Evolutionary conservation across 2,113 vertebrate genomes (phyloP).

Genomic region (Clarias batrachus): DNA sequence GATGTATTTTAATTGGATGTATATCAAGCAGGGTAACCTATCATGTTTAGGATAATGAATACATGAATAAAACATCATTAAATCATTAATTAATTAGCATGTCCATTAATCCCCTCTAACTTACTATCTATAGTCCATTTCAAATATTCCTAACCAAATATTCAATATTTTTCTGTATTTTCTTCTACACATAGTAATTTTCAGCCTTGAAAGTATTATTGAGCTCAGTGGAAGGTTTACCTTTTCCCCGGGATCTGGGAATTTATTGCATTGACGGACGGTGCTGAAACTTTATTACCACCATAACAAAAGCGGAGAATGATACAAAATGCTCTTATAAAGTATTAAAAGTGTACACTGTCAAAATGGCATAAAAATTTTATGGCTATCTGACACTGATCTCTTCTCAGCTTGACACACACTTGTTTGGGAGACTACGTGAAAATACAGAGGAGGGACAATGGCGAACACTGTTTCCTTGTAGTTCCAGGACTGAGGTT

Average conservation of each 20-base stretch:
- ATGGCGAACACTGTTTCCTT: no score
- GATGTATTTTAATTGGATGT: no score
- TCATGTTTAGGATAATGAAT: no score
- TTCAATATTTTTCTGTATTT: not conserved
- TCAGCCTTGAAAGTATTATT: not conserved
- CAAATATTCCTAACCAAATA: not conserved
- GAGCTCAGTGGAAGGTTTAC: not conserved
- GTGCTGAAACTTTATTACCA: not conserved
- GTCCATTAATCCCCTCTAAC: not conserved
- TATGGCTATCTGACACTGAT: no score
- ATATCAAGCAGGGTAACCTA: no score
- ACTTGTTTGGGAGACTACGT: no score
- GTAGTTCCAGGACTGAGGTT: no score
- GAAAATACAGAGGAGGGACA: no score
- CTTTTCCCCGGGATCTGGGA: not conserved
- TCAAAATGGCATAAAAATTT: no score
- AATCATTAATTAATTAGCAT: not conserved
- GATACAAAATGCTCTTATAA: not conserved
- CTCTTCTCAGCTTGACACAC: no score
- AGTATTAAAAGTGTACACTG: not conserved
- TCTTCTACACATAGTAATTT: not conserved
- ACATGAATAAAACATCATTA: no score
- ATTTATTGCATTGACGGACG: not conserved
- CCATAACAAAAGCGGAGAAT: not conserved
- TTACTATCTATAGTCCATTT: not conserved